Conservation (phyloP, 1,140 invertebrate species). For the Hestina assimilis region DNA sequence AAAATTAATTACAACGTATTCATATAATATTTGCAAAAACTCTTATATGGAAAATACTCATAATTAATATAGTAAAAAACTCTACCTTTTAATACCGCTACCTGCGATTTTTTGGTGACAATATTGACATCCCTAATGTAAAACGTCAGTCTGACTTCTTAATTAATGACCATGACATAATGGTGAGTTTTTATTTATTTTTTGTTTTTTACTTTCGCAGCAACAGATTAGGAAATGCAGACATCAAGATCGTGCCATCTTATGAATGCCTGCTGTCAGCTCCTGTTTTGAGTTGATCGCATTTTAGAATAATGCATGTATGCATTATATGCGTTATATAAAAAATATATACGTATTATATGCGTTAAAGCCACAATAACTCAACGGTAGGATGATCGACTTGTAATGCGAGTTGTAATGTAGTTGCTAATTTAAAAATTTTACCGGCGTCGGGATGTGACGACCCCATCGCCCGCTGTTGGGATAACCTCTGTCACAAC, state of each 20-base stretch:
- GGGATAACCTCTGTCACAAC: too few species aligned
- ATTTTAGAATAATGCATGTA: not conserved
- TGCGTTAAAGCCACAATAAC: too few species aligned
- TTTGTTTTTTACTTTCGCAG: constrained; percentile 31
- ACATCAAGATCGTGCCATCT: constrained; percentile 60
- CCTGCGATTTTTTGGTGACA: constrained; percentile 33
- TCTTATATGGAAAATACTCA: too few species aligned
- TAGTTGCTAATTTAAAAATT: too few species aligned
- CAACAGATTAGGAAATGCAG: constrained; percentile 52
- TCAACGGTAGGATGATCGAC: too few species aligned
- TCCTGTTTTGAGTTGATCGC: constrained; percentile 36
- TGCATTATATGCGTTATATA: not conserved
- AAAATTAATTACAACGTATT: too few species aligned
- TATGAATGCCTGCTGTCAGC: constrained; percentile 63
- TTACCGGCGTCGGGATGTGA: too few species aligned
- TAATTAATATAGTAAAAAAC: too few species aligned
- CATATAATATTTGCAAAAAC: too few species aligned
- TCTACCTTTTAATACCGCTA: too few species aligned
- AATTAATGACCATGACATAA: constrained; percentile 69
- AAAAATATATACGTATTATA: not conserved
- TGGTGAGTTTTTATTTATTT: constrained; percentile 46
- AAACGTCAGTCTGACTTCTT: constrained; percentile 35
- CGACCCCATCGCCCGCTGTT: too few species aligned
- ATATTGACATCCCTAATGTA: constrained; percentile 27
- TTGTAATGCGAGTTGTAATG: too few species aligned